These are phyloP conservation scores for Allacma fusca DNA, from an alignment of 2,888 invertebrate genomes.

Conservation along the genomic window DNA sequence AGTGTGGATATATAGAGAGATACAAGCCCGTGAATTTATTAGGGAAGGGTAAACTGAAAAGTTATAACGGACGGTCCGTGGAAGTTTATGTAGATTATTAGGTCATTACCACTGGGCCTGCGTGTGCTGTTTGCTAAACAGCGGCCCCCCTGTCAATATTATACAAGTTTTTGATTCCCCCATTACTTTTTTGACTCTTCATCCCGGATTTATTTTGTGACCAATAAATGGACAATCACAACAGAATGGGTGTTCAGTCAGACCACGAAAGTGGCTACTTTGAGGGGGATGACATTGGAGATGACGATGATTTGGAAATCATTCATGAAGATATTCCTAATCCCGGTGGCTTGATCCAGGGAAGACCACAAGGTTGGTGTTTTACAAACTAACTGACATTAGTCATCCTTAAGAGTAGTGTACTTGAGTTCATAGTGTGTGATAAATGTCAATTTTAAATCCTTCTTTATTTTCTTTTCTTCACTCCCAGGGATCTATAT, in stretches of 20 bases:
- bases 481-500: no score
- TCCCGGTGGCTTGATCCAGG: slow-evolving; percentile 46
- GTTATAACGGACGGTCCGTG: not conserved
- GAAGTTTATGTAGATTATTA: slow-evolving; percentile 10
- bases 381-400: not conserved
- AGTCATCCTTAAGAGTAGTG: no score
- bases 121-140: not conserved
- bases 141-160: not conserved
- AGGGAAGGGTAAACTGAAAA: not conserved
- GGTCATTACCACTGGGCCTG: slow-evolving; percentile 22
- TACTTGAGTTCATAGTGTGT: no score
- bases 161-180: not conserved
- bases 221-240: slow-evolving; percentile 44
- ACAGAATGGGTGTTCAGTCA: slow-evolving; percentile 70
- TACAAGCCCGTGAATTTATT: not conserved
- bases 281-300: slow-evolving; percentile 74
- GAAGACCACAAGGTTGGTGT: slow-evolving; percentile 38
- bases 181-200: not conserved
- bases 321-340: slow-evolving; percentile 61
- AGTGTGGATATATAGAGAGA: not conserved
- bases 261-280: slow-evolving; percentile 86
- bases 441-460: no score
- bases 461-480: no score
- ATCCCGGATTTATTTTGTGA: not conserved
- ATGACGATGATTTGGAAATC: slow-evolving; percentile 68